phyloP scores from a whole-genome alignment of 1,140 invertebrate genomes.

The Pseudoatta argentina region DNA sequence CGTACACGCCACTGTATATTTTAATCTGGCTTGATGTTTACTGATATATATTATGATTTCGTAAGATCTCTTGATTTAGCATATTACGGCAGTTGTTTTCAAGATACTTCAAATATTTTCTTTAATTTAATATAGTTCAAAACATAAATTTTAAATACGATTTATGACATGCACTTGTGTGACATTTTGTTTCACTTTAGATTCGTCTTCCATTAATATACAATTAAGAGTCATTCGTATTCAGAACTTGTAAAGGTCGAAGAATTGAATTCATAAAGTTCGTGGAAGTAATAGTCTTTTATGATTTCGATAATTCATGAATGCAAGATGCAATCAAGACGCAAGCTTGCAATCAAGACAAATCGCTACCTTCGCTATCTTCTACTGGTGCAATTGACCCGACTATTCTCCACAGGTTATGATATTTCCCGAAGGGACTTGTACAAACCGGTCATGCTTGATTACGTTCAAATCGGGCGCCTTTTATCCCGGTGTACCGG shows the following conservation, averaged over 20 bases:
- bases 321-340: background rate
- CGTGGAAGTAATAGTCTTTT: background rate
- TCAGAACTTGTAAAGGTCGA: background rate
- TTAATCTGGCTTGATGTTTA: background rate
- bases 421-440: conserved; percentile 98
- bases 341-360: conserved; percentile 16
- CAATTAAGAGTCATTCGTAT: background rate
- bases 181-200: background rate
- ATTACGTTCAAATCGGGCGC: conserved; percentile 98
- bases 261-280: background rate
- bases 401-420: conserved; percentile 89
- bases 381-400: conserved; percentile 12
- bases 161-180: too few relatives aligned
- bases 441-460: conserved; percentile 96
- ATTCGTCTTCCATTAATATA: background rate
- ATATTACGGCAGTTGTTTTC: background rate
- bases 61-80: background rate
- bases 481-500: conserved; percentile 96
- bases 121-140: conserved; percentile 3
- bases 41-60: background rate
- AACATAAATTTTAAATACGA: background rate
- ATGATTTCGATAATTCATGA: conserved; percentile 37
- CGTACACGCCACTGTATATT: background rate
- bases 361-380: conserved; percentile 30
- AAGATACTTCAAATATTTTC: background rate